Percentiles rank a stretch among this genome's conserved stretches.
Conservation (phyloP, 1,140 invertebrate genomes). For the Zaprionus taronus region DNA sequence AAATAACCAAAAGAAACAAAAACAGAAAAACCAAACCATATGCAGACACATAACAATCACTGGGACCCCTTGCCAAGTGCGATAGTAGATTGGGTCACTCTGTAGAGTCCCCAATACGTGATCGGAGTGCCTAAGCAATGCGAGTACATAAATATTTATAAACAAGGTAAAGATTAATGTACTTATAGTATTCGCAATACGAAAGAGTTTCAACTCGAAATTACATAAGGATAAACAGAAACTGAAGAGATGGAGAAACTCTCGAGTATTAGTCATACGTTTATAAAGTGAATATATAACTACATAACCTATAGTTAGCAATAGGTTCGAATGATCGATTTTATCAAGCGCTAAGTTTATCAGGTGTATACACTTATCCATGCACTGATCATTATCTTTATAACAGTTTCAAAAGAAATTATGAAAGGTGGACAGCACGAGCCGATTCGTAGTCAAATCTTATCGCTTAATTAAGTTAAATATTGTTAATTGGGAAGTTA, state of each 20-base stretch:
- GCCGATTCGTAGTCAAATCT: background rate
- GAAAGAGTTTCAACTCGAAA: background rate
- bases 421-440: background rate
- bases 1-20: constrained; percentile 54
- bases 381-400: background rate
- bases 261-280: background rate
- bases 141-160: constrained; percentile 20
- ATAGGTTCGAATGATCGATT: too few relatives aligned
- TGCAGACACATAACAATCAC: constrained; percentile 39
- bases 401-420: background rate
- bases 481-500: background rate
- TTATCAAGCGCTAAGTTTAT: background rate
- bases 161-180: constrained; percentile 40
- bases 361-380: background rate
- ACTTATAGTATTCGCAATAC: constrained; percentile 1
- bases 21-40: constrained; percentile 28
- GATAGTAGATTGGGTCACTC: constrained; percentile 34
- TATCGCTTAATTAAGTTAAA: background rate
- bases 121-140: constrained; percentile 45
- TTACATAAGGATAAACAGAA: constrained; percentile 1
- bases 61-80: constrained; percentile 13
- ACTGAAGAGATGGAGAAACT: background rate
- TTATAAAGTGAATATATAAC: background rate
- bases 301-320: background rate
- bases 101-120: constrained; percentile 56